phyloP scores from a whole-genome alignment of 2,797 vertebrate genomes.

The Poeciliopsis turneri region DNA sequence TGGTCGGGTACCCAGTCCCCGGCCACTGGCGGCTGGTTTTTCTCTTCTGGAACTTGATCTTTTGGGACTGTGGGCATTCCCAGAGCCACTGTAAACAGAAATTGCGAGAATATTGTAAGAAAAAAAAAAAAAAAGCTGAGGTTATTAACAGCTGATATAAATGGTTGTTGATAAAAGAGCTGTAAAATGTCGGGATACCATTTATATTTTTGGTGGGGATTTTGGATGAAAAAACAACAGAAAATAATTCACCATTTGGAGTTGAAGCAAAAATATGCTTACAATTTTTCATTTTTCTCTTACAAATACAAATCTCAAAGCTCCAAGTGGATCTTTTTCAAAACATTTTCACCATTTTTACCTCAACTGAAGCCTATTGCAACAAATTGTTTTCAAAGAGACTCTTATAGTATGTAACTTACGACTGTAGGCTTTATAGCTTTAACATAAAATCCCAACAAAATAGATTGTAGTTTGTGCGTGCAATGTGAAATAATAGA shows the following conservation, averaged over 20 bases:
- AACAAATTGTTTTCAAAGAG: not conserved
- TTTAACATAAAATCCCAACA: not conserved
- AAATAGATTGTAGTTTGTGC: not conserved
- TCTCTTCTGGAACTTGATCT: conserved; percentile 8
- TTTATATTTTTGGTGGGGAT: not conserved
- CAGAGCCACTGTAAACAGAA: not conserved
- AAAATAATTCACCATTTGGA: not conserved
- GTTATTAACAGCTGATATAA: not conserved
- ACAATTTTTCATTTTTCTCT: too few species aligned
- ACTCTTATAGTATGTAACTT: not conserved
- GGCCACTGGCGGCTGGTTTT: conserved; percentile 27
- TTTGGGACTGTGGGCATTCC: not conserved
- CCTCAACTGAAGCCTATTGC: not conserved
- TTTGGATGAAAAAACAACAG: not conserved
- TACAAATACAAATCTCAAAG: too few species aligned
- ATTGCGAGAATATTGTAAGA: not conserved
- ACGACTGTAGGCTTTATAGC: not conserved
- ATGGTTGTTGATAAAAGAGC: not conserved
- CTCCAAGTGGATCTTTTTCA: too few species aligned
- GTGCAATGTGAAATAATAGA: not conserved
- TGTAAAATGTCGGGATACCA: not conserved
- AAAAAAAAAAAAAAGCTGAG: not conserved
- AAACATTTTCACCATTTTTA: not conserved
- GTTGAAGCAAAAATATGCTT: too few species aligned
- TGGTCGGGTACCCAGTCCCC: conserved; percentile 53